phyloP scores from a whole-genome alignment of 1,140 invertebrate genomes.

The Chlorops oryzae region DNA sequence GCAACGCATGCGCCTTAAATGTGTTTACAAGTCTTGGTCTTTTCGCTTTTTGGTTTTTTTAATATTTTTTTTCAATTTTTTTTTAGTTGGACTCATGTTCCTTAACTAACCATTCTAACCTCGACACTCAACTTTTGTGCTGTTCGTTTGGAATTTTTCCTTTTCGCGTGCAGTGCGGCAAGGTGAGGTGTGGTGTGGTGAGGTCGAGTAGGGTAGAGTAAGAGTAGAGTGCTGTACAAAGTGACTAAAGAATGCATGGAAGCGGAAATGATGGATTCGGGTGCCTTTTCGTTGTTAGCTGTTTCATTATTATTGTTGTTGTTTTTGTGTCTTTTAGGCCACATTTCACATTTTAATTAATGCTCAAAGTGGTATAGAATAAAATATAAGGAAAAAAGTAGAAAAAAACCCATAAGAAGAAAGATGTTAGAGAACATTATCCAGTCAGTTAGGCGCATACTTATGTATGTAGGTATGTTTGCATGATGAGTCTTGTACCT shows the following conservation, averaged over 20 bases:
- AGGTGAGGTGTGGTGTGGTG: background rate
- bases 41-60: too few species aligned
- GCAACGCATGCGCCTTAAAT: too few species aligned
- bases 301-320: background rate
- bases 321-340: too few species aligned
- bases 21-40: too few species aligned
- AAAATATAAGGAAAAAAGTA: too few species aligned
- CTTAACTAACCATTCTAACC: too few species aligned
- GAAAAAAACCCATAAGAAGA: too few species aligned
- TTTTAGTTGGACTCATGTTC: background rate
- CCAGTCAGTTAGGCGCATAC: too few species aligned
- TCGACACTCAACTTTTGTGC: background rate
- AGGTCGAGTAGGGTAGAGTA: background rate
- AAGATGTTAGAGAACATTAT: too few species aligned
- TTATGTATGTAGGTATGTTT: too few species aligned
- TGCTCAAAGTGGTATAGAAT: slow-evolving; percentile 22
- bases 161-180: background rate
- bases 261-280: slow-evolving; percentile 47
- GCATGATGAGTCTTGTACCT: too few species aligned
- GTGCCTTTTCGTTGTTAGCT: slow-evolving; percentile 19
- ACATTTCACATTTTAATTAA: slow-evolving; percentile 46
- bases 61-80: background rate
- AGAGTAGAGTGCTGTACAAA: background rate
- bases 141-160: background rate
- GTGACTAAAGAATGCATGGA: slow-evolving; percentile 29